These are phyloP conservation scores for Torymus aiolomorphi DNA, from an alignment of 2,888 invertebrate species.

Conservation along the genomic window DNA sequence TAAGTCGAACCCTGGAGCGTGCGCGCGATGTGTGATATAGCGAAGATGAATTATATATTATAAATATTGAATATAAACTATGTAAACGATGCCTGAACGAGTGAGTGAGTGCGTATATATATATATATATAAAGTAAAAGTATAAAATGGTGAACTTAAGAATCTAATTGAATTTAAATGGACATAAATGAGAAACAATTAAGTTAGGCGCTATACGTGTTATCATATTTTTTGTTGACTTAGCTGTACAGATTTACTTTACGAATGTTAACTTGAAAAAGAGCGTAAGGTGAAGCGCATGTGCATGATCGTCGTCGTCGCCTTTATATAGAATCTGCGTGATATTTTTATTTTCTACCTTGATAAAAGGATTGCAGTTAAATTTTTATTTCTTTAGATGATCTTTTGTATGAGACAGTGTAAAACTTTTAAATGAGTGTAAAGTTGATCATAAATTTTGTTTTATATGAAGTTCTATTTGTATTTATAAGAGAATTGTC, in stretches of 20 bases:
- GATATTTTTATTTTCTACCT: conserved; percentile 31
- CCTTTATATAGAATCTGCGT: conserved; percentile 23
- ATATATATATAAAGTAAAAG: conserved; percentile 22
- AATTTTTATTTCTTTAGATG: not conserved
- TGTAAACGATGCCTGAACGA: conserved; percentile 48
- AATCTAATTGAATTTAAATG: conserved; percentile 38
- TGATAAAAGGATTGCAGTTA: not conserved
- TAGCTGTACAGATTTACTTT: conserved; percentile 67
- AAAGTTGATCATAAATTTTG: too few relatives aligned
- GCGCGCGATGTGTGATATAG: conserved; percentile 66
- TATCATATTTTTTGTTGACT: conserved; percentile 64
- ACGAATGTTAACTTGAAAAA: conserved; percentile 63
- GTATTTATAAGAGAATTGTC: too few relatives aligned
- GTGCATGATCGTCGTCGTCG: conserved; percentile 27
- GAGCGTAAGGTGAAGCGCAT: conserved; percentile 42
- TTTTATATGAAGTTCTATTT: too few relatives aligned
- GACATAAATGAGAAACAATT: conserved; percentile 50
- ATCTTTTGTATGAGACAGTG: not conserved
- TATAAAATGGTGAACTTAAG: conserved; percentile 49
- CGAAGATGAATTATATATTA: conserved; percentile 61
- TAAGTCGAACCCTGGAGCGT: conserved; percentile 11
- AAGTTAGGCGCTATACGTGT: conserved; percentile 59
- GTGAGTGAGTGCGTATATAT: conserved; percentile 36
- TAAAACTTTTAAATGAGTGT: too few relatives aligned
- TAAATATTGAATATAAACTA: conserved; percentile 58